phyloP scores from a whole-genome alignment of 2,797 vertebrate genomes.

The Lutjanus campechanus region DNA sequence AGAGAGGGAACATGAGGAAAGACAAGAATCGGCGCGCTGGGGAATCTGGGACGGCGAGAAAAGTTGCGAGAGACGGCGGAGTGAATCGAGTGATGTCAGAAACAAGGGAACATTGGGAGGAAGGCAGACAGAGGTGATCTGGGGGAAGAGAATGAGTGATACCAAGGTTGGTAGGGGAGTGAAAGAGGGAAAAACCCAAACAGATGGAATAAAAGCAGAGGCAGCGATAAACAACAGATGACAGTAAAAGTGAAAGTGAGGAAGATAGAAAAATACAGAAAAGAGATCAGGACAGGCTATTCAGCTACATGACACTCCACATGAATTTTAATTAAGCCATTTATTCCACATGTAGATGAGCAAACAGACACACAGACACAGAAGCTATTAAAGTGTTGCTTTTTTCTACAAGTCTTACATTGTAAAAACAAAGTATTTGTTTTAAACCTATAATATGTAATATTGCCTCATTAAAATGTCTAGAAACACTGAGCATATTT shows the following conservation, averaged over 20 bases:
- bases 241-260: constrained; percentile 10
- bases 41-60: constrained; percentile 31
- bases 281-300: constrained; percentile 21
- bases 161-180: constrained; percentile 1
- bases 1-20: constrained; percentile 30
- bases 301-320: constrained; percentile 11
- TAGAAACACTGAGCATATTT: too few relatives aligned
- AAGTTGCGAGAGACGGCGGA: constrained; percentile 34
- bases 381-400: not conserved
- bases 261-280: constrained; percentile 27
- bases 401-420: not conserved
- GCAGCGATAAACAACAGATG: constrained; percentile 34
- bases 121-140: constrained; percentile 38
- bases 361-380: constrained; percentile 10
- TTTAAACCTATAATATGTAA: too few relatives aligned
- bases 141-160: constrained; percentile 47
- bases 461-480: too few relatives aligned
- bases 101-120: constrained; percentile 27
- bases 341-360: constrained; percentile 21
- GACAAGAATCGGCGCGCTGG: constrained; percentile 15
- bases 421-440: too few relatives aligned
- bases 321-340: constrained; percentile 50
- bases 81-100: constrained; percentile 39
- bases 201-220: constrained; percentile 18
- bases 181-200: constrained; percentile 16